These are phyloP conservation scores for Thymelicus acteon DNA, from an alignment of 2,888 invertebrate genomes.

Conservation along the genomic window DNA sequence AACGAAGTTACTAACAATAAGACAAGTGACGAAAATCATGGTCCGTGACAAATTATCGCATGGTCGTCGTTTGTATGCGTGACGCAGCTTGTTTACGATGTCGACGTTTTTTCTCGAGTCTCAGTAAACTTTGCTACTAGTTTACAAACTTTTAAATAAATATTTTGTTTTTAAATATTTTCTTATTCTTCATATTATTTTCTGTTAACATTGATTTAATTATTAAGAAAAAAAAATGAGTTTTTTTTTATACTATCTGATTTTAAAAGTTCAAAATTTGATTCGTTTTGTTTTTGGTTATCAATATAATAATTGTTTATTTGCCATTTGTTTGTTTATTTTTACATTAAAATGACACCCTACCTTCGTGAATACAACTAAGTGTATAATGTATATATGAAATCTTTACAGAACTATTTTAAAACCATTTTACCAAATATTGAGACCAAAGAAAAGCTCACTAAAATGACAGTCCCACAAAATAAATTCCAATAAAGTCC, in stretches of 20 bases:
- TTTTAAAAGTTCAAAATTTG: no score
- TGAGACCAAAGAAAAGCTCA: neutral
- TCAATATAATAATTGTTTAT: no score
- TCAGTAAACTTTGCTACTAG: conserved; percentile 11
- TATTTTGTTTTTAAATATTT: neutral
- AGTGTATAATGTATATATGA: no score
- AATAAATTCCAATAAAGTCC: conserved; percentile 15
- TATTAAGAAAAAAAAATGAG: no score
- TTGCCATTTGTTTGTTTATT: no score
- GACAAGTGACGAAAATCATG: conserved; percentile 27
- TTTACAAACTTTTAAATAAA: neutral
- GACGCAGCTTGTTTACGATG: conserved; percentile 43
- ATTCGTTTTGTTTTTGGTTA: no score
- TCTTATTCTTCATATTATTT: neutral
- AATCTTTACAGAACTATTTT: no score
- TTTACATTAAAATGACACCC: no score
- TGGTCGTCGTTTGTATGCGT: conserved; percentile 42
- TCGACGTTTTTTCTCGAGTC: neutral
- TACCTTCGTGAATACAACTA: no score
- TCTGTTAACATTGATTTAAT: no score
- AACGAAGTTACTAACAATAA: conserved; percentile 23
- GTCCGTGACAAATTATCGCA: conserved; percentile 27
- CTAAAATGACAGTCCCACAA: neutral
- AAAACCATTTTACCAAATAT: neutral
- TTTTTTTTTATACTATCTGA: no score